A percentile compares a stretch with the other conserved stretches of the same genome.
Conservation (phyloP, 2,797 vertebrate genomes). For the Chelon auratus region DNA sequence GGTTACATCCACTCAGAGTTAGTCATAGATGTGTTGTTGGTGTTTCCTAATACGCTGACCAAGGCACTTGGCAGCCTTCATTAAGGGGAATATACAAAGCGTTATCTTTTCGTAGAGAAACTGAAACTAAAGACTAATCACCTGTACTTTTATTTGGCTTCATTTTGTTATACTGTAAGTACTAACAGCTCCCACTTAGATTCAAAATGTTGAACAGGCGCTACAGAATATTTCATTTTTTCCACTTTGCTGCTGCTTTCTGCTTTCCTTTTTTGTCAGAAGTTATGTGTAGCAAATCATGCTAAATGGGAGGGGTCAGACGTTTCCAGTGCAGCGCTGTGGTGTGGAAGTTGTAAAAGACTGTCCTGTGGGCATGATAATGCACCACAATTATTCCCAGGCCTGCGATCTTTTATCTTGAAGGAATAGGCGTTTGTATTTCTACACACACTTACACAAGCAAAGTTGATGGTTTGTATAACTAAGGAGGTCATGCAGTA, state of each 20-base stretch:
- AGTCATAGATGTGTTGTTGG: not conserved
- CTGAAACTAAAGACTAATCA: not conserved
- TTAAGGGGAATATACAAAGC: slow-evolving; percentile 77
- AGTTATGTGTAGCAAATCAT: not conserved
- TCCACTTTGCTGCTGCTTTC: not conserved
- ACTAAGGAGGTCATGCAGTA: not conserved
- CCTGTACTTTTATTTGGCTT: not conserved
- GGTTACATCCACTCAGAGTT: slow-evolving; percentile 39
- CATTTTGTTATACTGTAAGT: slow-evolving; percentile 5
- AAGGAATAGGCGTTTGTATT: slow-evolving; percentile 11
- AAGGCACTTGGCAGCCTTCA: slow-evolving; percentile 80
- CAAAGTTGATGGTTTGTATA: not conserved
- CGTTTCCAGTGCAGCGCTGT: slow-evolving; percentile 11
- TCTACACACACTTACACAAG: slow-evolving; percentile 5
- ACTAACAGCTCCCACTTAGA: not conserved
- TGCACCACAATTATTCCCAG: slow-evolving; percentile 56
- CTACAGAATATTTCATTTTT: not conserved
- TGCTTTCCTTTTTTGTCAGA: not conserved
- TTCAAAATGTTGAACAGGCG: not conserved
- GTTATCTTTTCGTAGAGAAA: not conserved
- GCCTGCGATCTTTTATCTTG: slow-evolving; percentile 29
- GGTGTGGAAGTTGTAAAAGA: slow-evolving; percentile 18
- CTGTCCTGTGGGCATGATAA: slow-evolving; percentile 12
- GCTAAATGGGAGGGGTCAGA: not conserved
- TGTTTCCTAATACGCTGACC: slow-evolving; percentile 31